Evolutionary conservation across 2,888 invertebrate species (phyloP).

Genomic region (Drosophila prostipennis): DNA sequence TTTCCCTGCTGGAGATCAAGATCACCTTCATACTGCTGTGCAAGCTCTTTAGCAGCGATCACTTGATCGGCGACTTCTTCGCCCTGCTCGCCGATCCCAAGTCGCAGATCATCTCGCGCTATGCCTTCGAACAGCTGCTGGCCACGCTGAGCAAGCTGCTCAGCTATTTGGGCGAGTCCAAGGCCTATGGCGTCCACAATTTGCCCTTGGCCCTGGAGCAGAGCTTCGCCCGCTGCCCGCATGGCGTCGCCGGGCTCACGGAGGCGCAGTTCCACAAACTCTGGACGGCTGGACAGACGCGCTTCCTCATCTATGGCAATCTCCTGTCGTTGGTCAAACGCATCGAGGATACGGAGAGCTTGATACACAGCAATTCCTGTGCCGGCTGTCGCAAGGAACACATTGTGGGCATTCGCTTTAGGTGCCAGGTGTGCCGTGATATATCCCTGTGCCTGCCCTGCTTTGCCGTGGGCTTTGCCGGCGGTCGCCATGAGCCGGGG

Average conservation of each 20-base stretch:
- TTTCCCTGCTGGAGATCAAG: constrained; percentile 82
- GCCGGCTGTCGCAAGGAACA: constrained; percentile 78
- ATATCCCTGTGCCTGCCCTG: constrained; percentile 83
- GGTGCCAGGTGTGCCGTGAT: constrained; percentile 82
- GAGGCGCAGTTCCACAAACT: constrained; percentile 82
- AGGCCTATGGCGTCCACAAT: constrained; percentile 81
- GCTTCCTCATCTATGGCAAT: constrained; percentile 83
- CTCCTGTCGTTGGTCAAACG: constrained; percentile 82
- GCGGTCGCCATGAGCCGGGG: constrained; percentile 75
- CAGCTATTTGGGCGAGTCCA: constrained; percentile 81
- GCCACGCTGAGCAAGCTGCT: constrained; percentile 80
- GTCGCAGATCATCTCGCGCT: constrained; percentile 79
- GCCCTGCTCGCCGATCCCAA: constrained; percentile 73
- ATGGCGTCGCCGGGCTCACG: constrained; percentile 78
- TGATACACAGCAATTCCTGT: constrained; percentile 82
- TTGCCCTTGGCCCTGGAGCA: constrained; percentile 77
- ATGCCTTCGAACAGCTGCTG: constrained; percentile 81
- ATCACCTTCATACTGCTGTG: constrained; percentile 82
- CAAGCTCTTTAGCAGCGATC: constrained; percentile 78
- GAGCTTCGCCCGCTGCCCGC: constrained; percentile 73
- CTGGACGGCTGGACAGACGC: constrained; percentile 80
- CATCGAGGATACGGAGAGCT: constrained; percentile 81
- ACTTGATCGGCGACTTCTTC: constrained; percentile 79
- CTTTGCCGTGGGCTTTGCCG: constrained; percentile 79
- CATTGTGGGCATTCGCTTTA: constrained; percentile 83